These are phyloP conservation scores for Drosophila anceps DNA, from an alignment of 2,888 invertebrate genomes.

Conservation along the genomic window DNA sequence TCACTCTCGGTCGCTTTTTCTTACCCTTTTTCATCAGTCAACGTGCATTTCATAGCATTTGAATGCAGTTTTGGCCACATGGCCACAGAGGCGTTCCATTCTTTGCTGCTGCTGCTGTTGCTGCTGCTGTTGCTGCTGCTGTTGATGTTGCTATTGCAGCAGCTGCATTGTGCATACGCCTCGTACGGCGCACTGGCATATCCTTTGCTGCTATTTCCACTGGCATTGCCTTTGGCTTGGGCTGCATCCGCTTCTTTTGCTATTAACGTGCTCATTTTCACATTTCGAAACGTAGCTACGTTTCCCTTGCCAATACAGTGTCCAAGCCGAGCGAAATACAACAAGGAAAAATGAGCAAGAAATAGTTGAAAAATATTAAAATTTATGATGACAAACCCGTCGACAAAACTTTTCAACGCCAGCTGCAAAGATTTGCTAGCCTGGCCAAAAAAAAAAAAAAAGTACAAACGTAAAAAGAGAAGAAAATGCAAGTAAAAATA, in stretches of 20 bases:
- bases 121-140: constrained; percentile 7
- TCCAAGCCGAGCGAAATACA: constrained; percentile 18
- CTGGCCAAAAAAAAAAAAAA: constrained; percentile 33
- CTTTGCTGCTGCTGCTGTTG: not conserved
- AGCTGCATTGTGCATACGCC: constrained; percentile 49
- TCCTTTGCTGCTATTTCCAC: not conserved
- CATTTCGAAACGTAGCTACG: constrained; percentile 20
- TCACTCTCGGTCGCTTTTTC: not conserved
- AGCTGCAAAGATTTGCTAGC: constrained; percentile 73
- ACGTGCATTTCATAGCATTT: constrained; percentile 20
- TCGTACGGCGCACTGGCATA: constrained; percentile 17
- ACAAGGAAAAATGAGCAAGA: constrained; percentile 1
- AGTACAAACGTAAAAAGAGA: constrained; percentile 23
- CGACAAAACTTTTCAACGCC: constrained; percentile 74
- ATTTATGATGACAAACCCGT: constrained; percentile 77
- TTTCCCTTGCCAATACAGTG: constrained; percentile 7
- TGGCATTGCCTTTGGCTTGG: constrained; percentile 5
- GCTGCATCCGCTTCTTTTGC: constrained; percentile 29
- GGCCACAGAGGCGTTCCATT: constrained; percentile 1
- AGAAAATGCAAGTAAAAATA: constrained; percentile 59
- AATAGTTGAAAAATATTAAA: constrained; percentile 56
- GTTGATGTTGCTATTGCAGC: not conserved
- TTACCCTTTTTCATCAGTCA: constrained; percentile 23
- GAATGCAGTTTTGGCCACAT: constrained; percentile 31
- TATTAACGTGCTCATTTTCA: constrained; percentile 63